Base-by-base conservation (phyloP, 1,140 invertebrate species). In the Diplogasteroides magnus region DNA sequence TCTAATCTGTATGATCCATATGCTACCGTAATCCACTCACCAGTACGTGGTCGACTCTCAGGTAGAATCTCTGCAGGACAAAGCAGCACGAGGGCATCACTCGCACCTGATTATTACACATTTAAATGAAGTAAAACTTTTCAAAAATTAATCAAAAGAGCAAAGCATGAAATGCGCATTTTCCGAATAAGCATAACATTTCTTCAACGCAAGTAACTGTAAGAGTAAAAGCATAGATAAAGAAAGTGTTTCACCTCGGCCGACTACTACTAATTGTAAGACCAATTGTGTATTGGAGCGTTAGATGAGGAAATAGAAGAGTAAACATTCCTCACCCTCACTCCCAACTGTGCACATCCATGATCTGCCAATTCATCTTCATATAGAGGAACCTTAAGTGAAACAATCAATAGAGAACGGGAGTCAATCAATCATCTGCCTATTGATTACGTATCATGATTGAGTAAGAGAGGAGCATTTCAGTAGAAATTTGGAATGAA, bases 321-420 rank as follows among this genome's bases (percentile, higher is more conserved):
- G 37, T 48, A 11, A 48, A 48, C 37, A 48, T 11, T 11, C 37
- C 37, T 48, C 6, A 48, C n/a, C n/a, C n/a, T n/a, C n/a, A n/a
- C n/a, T 31, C 31, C 14, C 48, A 76, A 60, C 61, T 90, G 88
- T 0, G 94, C 92, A 65, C 92, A 90, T 26, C 96, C 96, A 87
- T 98, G 93, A 86, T 99, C 96, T 82, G 97, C 94, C 61, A 99
- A 85, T 85, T 99, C 96, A 87, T 99, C 96, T 86, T 98, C 96
- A 86, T 92, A 99, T 1, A 99, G 85, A 27, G 90, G 89, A 32
- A 98, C 84, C 84, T 97, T 76, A 92, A 89, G 85, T 94, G 98
- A 83, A 97, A 98, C 0, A 48, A 48, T 48, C 19, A 48, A 48
- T 48, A 48, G 37, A 48, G 6, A 48, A 11, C 19, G 19, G 19